Evolutionary conservation across 2,113 vertebrate genomes (phyloP), one percentile per base, ranked within the genome.

Genomic region (Dasyprocta punctata): DNA sequence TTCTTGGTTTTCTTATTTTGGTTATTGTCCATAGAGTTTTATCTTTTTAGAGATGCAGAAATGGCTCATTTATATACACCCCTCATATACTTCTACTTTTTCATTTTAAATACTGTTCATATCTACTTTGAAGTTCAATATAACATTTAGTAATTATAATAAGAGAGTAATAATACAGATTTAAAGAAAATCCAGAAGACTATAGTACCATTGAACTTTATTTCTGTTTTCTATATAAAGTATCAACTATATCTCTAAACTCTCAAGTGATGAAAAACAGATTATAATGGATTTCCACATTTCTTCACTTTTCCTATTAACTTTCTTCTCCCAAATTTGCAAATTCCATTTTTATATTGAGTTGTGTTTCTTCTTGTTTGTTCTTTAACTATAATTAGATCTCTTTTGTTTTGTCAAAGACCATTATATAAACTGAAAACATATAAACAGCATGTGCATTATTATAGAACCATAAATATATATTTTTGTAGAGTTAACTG

Each of bases 371-470:
- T 94, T 78, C 82, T 89, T 54, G 52, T 54, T 94, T 86, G 24
- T 95, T 73, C 49, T 89, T 28, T 80, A 89, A 92, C 19, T 94
- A 52, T 94, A 90, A 75, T 90, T 91, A 92, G 41, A n/a, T 80
- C 52, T 89, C 28, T 81, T 56, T 14, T 88, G 30, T 83, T 86
- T 86, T 86, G 33, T 65, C 78, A 95, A 63, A 56, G 54, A 93
- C 89, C 19, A 67, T 92, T 96, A 33, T 89, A 47, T 91, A 86
- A 85, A 38, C 4, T 65, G 47, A 87, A 96, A 96, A 89, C 22
- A 80, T 65, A 90, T 77, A 82, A 65, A 49, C 9, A 77, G 28
- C 7, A 11, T 61, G 41, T 22, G 75, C 17, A 60, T 82, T 83
- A 86, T 84, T 89, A 73, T 84, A 71, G 33, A n/a, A 82, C 38